Evolutionary conservation across 2,113 vertebrate species (phyloP).

Genomic region (Holacanthus passer): DNA sequence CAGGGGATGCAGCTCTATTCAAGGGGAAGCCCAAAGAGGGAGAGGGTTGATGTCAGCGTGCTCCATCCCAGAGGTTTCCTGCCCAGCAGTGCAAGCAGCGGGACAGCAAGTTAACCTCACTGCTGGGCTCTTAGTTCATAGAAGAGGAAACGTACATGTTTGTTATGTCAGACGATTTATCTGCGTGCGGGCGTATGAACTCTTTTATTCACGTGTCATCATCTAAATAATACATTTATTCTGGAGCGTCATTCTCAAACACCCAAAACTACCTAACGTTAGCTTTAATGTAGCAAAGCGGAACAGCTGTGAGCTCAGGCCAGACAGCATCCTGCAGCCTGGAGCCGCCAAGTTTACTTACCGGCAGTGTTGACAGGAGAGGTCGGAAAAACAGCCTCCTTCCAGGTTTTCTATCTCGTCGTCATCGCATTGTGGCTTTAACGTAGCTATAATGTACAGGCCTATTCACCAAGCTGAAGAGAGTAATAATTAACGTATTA

Average conservation of each 20-base stretch:
- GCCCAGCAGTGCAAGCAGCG: neutral
- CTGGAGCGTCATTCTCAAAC: neutral
- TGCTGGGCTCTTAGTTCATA: neutral
- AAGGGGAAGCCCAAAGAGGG: neutral
- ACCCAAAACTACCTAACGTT: too few species aligned
- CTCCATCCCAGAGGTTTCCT: neutral
- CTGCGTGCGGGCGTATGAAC: neutral
- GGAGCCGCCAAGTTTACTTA: neutral
- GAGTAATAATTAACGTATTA: neutral
- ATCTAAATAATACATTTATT: neutral
- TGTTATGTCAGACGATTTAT: neutral
- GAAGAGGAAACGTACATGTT: neutral
- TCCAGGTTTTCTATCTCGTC: neutral
- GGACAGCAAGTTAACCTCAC: neutral
- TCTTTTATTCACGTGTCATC: neutral
- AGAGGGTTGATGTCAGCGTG: conserved; percentile 18
- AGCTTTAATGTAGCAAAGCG: too few species aligned
- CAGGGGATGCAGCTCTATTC: neutral
- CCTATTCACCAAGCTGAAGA: neutral
- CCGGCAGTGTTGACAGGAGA: neutral
- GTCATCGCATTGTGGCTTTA: neutral
- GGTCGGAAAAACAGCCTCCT: neutral
- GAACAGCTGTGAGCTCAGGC: neutral
- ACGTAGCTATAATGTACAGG: neutral
- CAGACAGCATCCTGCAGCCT: conserved; percentile 2